These are phyloP conservation scores for Mimachlamys varia DNA, from an alignment of 2,888 invertebrate genomes.

Conservation along the genomic window DNA sequence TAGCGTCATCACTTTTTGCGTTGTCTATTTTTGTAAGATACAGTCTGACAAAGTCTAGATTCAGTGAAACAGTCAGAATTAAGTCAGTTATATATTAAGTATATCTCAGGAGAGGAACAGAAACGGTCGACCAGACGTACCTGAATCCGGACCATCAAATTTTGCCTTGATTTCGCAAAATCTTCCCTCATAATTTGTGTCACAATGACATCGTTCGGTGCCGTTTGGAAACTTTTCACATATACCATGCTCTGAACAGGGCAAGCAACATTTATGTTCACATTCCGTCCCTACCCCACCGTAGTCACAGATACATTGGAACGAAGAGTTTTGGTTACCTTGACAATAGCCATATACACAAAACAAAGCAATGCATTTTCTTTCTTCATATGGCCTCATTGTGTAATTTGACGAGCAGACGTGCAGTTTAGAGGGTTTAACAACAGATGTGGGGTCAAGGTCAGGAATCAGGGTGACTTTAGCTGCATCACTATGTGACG, in stretches of 20 bases:
- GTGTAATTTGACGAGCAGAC: not conserved
- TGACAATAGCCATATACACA: not conserved
- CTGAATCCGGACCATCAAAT: no score
- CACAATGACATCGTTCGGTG: constrained; percentile 49
- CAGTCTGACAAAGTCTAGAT: no score
- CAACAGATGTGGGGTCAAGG: no score
- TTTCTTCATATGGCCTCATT: not conserved
- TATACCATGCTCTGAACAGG: not conserved
- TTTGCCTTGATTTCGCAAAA: constrained; percentile 1
- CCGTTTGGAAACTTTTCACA: not conserved
- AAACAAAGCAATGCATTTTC: not conserved
- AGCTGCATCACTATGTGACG: no score
- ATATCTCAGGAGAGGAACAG: no score
- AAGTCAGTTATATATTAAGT: no score
- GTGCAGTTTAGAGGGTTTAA: not conserved
- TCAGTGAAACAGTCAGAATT: no score
- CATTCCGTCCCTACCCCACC: not conserved
- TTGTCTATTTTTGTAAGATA: no score
- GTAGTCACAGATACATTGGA: not conserved
- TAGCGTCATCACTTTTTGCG: no score
- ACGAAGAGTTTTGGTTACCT: not conserved
- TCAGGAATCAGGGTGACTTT: no score
- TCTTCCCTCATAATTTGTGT: constrained; percentile 40
- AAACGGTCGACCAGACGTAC: no score
- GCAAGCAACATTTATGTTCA: not conserved